phyloP scores from a whole-genome alignment of 1,140 invertebrate genomes.

The Bilobella aurantiaca region DNA sequence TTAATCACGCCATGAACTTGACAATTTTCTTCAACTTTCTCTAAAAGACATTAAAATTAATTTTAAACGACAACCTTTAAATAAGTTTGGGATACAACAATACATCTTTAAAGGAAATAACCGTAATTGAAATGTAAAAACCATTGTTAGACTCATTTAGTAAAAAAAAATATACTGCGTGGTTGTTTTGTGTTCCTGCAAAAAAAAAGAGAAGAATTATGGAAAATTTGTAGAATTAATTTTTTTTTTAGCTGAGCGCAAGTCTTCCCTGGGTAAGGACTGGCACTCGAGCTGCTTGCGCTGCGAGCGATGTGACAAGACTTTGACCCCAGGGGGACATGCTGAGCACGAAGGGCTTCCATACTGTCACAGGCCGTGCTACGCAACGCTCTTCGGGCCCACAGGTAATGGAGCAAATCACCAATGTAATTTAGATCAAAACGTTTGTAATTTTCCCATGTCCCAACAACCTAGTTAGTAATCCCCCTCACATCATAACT shows the following conservation, averaged over 20 bases:
- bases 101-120: too few species aligned
- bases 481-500: background rate
- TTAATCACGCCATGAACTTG: background rate
- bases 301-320: constrained; percentile 70
- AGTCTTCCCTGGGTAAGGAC: constrained; percentile 66
- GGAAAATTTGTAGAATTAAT: constrained; percentile 10
- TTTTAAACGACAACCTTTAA: too few species aligned
- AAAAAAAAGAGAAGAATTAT: background rate
- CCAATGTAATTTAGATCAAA: too few species aligned
- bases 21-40: background rate
- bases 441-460: too few species aligned
- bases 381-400: constrained; percentile 60
- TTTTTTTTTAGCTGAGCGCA: constrained; percentile 58
- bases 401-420: constrained; percentile 44
- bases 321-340: constrained; percentile 45
- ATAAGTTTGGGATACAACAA: too few species aligned
- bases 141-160: too few species aligned
- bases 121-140: too few species aligned
- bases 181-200: background rate
- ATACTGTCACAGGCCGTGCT: constrained; percentile 63
- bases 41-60: background rate
- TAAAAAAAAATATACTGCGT: background rate
- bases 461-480: background rate
- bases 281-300: constrained; percentile 63
- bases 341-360: constrained; percentile 65